phyloP scores from a whole-genome alignment of 2,888 invertebrate genomes.

The Eilema sororculum region DNA sequence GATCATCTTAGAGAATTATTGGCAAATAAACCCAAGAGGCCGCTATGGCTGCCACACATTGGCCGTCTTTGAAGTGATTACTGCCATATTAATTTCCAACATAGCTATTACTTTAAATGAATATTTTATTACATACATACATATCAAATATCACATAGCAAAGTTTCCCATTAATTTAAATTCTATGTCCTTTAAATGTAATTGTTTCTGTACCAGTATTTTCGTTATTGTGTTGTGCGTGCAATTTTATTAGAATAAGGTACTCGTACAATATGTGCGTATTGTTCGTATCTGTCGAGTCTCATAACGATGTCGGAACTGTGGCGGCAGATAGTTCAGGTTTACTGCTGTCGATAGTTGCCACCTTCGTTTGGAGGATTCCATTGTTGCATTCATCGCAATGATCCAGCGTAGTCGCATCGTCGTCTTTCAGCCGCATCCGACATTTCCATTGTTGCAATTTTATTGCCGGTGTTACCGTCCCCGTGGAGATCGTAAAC shows the following conservation, averaged over 20 bases:
- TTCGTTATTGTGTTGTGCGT: slow-evolving; percentile 47
- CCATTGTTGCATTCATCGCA: slow-evolving; percentile 85
- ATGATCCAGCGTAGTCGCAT: slow-evolving; percentile 80
- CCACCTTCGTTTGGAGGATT: slow-evolving; percentile 81
- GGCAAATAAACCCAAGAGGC: slow-evolving; percentile 61
- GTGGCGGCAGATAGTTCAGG: slow-evolving; percentile 66
- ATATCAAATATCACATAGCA: slow-evolving; percentile 34
- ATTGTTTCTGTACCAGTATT: slow-evolving; percentile 58
- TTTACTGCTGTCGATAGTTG: slow-evolving; percentile 80
- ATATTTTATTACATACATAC: slow-evolving; percentile 47
- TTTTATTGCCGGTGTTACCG: slow-evolving; percentile 86
- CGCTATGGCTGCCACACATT: slow-evolving; percentile 45
- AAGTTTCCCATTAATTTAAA: slow-evolving; percentile 38
- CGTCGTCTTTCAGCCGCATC: slow-evolving; percentile 82
- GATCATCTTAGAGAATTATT: slow-evolving; percentile 67
- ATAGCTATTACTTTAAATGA: slow-evolving; percentile 42
- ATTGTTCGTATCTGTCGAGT: slow-evolving; percentile 51
- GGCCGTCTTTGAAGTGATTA: slow-evolving; percentile 44
- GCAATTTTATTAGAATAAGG: slow-evolving; percentile 50
- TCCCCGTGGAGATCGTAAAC: slow-evolving; percentile 82
- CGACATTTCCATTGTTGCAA: slow-evolving; percentile 85
- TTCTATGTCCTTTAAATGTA: slow-evolving; percentile 30
- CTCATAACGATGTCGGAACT: slow-evolving; percentile 45
- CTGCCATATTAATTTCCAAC: slow-evolving; percentile 38
- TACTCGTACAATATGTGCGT: slow-evolving; percentile 41